These are phyloP conservation scores for Tragelaphus imberbis DNA, from an alignment of 2,113 vertebrate genomes.

Conservation along the genomic window DNA sequence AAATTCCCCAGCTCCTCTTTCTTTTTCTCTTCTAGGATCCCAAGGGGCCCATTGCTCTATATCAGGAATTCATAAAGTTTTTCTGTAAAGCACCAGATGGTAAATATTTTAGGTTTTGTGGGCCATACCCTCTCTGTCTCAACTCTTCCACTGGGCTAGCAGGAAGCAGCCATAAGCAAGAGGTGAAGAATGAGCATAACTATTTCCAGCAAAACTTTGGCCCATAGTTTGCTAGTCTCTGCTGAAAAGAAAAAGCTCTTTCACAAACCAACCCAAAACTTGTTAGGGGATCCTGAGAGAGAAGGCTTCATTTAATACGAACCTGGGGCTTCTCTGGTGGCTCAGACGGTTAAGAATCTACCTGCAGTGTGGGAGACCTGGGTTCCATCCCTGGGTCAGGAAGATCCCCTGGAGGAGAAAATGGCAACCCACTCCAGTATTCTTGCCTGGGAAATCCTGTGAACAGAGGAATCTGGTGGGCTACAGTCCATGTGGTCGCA, in stretches of 20 bases:
- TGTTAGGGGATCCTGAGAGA: neutral
- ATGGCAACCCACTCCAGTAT: neutral
- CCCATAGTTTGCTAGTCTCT: neutral
- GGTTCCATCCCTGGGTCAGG: neutral
- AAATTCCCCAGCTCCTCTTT: neutral
- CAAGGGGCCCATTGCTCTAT: neutral
- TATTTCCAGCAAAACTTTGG: neutral
- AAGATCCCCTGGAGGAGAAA: neutral
- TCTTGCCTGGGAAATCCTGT: neutral
- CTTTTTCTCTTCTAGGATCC: neutral
- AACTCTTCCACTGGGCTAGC: neutral
- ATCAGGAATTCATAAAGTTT: neutral
- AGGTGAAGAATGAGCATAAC: neutral
- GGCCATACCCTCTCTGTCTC: neutral
- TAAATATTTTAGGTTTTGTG: neutral
- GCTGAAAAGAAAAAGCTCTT: neutral
- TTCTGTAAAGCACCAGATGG: neutral
- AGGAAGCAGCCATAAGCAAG: neutral
- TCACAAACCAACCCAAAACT: neutral
- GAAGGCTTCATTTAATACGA: neutral
- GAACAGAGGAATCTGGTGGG: neutral
- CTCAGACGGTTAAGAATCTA: neutral
- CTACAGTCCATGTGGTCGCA: neutral
- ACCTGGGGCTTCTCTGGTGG: neutral
- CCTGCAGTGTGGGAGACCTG: neutral